phyloP scores from a whole-genome alignment of 2,113 vertebrate genomes.

The Orientallactaga bullata region DNA sequence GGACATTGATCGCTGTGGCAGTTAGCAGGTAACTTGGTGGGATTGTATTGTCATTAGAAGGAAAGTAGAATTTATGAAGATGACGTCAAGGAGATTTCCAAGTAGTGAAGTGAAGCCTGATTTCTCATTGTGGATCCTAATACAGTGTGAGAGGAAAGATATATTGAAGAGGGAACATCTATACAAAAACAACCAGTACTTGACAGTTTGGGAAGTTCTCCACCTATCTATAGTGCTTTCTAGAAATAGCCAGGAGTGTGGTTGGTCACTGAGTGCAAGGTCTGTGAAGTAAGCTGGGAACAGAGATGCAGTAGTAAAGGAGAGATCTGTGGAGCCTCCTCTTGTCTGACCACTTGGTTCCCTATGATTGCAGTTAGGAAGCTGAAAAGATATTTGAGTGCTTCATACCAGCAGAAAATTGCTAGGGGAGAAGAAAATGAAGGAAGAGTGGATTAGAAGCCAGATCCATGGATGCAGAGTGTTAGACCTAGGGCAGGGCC shows the following conservation, averaged over 20 bases:
- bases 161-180: not conserved
- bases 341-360: not conserved
- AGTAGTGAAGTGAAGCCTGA: not conserved
- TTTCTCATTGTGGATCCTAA: not conserved
- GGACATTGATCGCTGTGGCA: not conserved
- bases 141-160: slow-evolving; percentile 16
- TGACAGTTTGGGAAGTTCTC: not conserved
- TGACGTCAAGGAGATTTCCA: not conserved
- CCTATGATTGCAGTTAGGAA: not conserved
- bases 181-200: not conserved
- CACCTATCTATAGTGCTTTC: not conserved
- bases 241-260: not conserved
- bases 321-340: not conserved
- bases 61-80: not conserved
- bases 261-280: not conserved
- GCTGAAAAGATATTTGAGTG: not conserved
- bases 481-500: not conserved
- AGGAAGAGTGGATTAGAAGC: not conserved
- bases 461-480: not conserved
- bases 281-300: not conserved
- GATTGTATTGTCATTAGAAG: not conserved
- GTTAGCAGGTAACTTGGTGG: not conserved
- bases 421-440: not conserved
- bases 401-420: not conserved
- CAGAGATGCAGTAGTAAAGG: not conserved